These are phyloP conservation scores for Ptychoptera contaminata DNA, from an alignment of 2,888 invertebrate genomes.

Conservation along the genomic window DNA sequence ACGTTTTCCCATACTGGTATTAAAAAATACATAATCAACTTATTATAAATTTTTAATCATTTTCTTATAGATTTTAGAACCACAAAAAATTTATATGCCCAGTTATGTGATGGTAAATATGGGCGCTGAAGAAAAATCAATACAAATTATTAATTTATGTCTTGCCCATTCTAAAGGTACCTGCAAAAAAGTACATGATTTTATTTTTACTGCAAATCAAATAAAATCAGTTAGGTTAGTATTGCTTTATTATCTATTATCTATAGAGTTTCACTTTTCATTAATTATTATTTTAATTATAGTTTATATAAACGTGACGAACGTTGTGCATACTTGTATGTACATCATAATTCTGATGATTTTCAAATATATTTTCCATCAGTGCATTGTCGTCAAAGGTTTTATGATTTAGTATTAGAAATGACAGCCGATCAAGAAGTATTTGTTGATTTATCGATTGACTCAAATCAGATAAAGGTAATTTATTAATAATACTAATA, in stretches of 20 bases:
- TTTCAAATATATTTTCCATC: slow-evolving; percentile 98
- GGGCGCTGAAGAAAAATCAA: slow-evolving; percentile 82
- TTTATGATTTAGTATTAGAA: slow-evolving; percentile 72
- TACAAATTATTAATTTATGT: slow-evolving; percentile 79
- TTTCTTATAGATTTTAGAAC: slow-evolving; percentile 59
- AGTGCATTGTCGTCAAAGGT: slow-evolving; percentile 61
- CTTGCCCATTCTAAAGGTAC: slow-evolving; percentile 56
- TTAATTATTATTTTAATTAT: background rate
- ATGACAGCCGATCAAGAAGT: slow-evolving; percentile 75
- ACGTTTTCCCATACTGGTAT: slow-evolving; percentile 55
- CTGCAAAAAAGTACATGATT: slow-evolving; percentile 80
- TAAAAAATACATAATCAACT: background rate
- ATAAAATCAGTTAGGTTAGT: slow-evolving; percentile 24
- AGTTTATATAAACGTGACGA: slow-evolving; percentile 93
- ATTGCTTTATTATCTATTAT: background rate
- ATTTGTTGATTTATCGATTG: slow-evolving; percentile 58
- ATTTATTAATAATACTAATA: slow-evolving; percentile 1
- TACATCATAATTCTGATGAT: slow-evolving; percentile 94
- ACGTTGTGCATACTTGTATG: slow-evolving; percentile 89
- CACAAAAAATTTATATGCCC: slow-evolving; percentile 84
- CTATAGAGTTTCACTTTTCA: no score
- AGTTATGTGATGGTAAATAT: slow-evolving; percentile 91
- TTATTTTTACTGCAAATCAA: slow-evolving; percentile 74
- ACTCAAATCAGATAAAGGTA: slow-evolving; percentile 60
- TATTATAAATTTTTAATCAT: slow-evolving; percentile 2